phyloP scores from a whole-genome alignment of 2,113 vertebrate genomes.

The Sebastes schlegelii region DNA sequence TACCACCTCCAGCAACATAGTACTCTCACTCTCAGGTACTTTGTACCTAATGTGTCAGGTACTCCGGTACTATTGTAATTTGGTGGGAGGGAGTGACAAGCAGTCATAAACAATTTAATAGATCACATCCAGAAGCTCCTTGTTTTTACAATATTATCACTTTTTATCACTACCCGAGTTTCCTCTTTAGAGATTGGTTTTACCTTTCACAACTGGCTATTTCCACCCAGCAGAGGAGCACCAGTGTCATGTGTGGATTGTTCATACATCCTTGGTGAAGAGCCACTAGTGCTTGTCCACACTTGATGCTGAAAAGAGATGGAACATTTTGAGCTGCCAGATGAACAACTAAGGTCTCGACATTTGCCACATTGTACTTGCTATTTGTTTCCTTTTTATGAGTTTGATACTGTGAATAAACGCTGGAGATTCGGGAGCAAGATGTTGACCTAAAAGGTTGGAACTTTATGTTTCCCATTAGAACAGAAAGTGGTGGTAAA shows the following conservation, averaged over 20 bases:
- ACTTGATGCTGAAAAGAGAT: conserved; percentile 1
- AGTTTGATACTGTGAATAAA: neutral
- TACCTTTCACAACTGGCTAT: neutral
- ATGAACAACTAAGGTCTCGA: neutral
- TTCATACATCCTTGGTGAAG: neutral
- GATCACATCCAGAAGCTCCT: neutral
- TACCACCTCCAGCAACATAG: neutral
- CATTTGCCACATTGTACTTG: neutral
- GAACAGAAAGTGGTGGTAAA: neutral
- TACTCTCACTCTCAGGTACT: neutral
- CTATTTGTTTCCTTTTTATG: neutral
- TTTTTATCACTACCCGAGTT: neutral
- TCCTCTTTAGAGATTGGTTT: neutral
- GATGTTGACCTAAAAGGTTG: neutral
- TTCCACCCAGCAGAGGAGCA: conserved; percentile 4
- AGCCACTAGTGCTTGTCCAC: neutral
- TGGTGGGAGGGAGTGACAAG: too few relatives aligned
- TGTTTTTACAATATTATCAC: neutral
- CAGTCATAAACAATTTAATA: neutral
- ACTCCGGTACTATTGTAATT: too few relatives aligned
- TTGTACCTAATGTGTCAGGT: neutral
- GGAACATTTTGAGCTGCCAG: conserved; percentile 5
- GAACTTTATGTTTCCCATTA: neutral
- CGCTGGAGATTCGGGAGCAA: neutral
- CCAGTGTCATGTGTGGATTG: neutral